phyloP scores from a whole-genome alignment of 2,888 invertebrate species.

The Nasonia oneida region DNA sequence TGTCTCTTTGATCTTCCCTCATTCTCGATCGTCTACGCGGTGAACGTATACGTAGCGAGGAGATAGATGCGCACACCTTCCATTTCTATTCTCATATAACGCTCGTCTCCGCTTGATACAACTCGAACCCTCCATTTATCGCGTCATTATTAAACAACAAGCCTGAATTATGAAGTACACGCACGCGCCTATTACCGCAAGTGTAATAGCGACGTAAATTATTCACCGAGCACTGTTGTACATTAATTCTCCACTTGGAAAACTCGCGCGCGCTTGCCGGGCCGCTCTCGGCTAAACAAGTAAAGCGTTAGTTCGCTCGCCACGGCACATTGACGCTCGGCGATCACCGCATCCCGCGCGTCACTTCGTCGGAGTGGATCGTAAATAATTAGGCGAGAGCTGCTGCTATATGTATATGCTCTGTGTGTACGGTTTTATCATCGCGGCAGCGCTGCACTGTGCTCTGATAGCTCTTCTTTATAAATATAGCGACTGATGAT shows the following conservation, averaged over 20 bases:
- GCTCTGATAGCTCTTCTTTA: constrained; percentile 14
- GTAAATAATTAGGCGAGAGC: constrained; percentile 50
- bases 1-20: no score
- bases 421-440: neutral
- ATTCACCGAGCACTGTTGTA: constrained; percentile 1
- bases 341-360: neutral
- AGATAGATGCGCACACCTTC: no score
- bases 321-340: neutral
- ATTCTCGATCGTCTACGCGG: no score
- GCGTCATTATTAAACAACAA: neutral
- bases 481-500: neutral
- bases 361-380: constrained; percentile 23
- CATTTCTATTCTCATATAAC: no score
- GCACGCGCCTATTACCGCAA: neutral
- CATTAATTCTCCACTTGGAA: constrained; percentile 15
- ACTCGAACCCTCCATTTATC: neutral
- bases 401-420: neutral
- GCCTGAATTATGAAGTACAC: neutral
- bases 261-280: constrained; percentile 21
- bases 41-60: no score
- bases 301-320: constrained; percentile 3
- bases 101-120: neutral
- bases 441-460: neutral
- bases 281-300: constrained; percentile 4
- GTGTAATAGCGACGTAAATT: constrained; percentile 12